These are phyloP conservation scores for Dryobates pubescens DNA, from an alignment of 2,797 vertebrate genomes.

Conservation along the genomic window DNA sequence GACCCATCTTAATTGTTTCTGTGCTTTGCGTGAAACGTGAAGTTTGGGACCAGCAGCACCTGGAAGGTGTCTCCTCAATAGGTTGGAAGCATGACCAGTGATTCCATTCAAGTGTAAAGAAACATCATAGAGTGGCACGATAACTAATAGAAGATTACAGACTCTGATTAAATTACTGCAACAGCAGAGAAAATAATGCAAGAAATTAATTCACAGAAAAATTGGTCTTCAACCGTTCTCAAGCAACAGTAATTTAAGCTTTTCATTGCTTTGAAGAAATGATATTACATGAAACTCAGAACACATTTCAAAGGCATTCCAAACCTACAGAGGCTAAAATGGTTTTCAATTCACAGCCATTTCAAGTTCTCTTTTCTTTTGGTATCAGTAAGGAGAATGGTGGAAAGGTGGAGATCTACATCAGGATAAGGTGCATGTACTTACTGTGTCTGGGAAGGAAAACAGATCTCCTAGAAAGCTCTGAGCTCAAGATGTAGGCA, in stretches of 20 bases:
- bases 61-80: background rate
- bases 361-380: background rate
- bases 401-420: background rate
- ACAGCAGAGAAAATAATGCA: constrained; percentile 12
- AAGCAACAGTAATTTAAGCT: constrained; percentile 31
- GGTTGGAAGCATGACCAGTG: background rate
- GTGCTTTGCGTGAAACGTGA: background rate
- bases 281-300: background rate
- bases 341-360: background rate
- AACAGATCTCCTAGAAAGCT: background rate
- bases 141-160: constrained; percentile 20
- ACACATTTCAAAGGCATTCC: background rate
- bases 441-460: background rate
- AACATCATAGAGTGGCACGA: background rate
- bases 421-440: background rate
- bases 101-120: constrained; percentile 1
- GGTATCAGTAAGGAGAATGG: background rate
- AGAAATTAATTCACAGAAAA: constrained; percentile 59
- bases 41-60: background rate
- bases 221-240: background rate
- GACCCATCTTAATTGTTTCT: background rate
- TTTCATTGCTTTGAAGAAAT: constrained; percentile 33
- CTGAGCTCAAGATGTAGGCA: background rate
- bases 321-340: background rate
- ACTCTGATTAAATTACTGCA: constrained; percentile 28